Percentiles rank a stretch among this genome's conserved stretches.
Evolutionary conservation across 1,140 invertebrate genomes (phyloP).

Genomic region (Drosophila baimaii): DNA sequence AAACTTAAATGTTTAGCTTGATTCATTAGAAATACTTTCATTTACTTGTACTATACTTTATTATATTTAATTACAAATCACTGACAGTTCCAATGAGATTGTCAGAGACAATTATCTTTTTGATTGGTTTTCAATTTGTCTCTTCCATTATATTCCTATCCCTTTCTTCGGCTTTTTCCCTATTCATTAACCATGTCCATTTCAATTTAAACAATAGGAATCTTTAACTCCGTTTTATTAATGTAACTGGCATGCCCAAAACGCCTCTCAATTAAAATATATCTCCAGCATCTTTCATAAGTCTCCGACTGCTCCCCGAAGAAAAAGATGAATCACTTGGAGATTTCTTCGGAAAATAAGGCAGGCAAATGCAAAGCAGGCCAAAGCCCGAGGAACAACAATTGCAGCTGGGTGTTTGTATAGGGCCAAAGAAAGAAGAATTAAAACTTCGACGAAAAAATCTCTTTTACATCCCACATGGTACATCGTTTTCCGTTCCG

Average conservation of each 20-base stretch:
- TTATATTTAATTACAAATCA: background rate
- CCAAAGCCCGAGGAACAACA: conserved; percentile 45
- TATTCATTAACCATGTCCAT: conserved; percentile 18
- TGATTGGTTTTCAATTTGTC: background rate
- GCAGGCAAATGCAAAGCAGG: conserved; percentile 22
- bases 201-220: conserved; percentile 22
- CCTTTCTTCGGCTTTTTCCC: background rate
- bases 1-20: background rate
- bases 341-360: conserved; percentile 40
- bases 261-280: conserved; percentile 56
- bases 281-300: conserved; percentile 46
- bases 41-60: background rate
- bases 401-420: conserved; percentile 46
- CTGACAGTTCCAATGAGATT: background rate
- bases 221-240: conserved; percentile 1
- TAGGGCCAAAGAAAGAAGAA: conserved; percentile 49
- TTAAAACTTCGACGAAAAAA: conserved; percentile 50
- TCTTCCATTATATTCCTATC: background rate
- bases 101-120: background rate
- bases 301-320: conserved; percentile 13
- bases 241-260: conserved; percentile 21
- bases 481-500: conserved; percentile 23
- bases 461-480: conserved; percentile 52
- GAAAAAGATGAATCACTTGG: conserved; percentile 44
- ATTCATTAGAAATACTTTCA: background rate